These are phyloP conservation scores for Chelmon rostratus DNA, from an alignment of 2,797 vertebrate species.

Conservation along the genomic window DNA sequence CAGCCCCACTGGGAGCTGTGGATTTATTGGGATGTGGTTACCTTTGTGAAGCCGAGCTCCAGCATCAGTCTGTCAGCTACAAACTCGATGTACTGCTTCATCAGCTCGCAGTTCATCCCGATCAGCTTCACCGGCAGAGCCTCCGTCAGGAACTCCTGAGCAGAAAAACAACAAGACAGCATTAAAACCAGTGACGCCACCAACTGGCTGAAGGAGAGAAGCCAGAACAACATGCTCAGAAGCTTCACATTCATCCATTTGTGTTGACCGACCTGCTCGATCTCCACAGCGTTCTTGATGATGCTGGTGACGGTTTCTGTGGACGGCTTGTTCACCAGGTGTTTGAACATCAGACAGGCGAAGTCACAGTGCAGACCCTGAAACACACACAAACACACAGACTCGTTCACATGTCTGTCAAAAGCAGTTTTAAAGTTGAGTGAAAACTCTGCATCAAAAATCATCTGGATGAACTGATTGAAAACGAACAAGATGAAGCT, in stretches of 20 bases:
- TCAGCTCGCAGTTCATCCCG: conserved; percentile 96
- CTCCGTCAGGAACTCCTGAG: conserved; percentile 94
- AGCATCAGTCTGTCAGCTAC: conserved; percentile 95
- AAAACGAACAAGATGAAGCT: no score
- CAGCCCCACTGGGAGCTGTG: no score
- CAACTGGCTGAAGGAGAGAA: rapidly evolving
- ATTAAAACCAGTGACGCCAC: background rate
- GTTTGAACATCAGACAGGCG: conserved; percentile 98
- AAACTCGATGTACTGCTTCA: conserved; percentile 97
- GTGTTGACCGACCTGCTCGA: conserved; percentile 91
- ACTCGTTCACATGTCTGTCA: no score
- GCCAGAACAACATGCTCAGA: background rate
- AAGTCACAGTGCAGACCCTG: conserved; percentile 98
- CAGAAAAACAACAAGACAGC: background rate
- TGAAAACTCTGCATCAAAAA: no score
- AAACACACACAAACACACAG: background rate
- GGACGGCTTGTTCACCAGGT: conserved; percentile 91
- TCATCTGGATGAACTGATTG: no score
- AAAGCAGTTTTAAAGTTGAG: no score
- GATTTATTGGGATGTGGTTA: conserved; percentile 49
- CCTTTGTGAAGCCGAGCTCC: conserved; percentile 96
- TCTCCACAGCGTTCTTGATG: conserved; percentile 90
- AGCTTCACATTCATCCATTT: rapidly evolving
- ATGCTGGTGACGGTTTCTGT: conserved; percentile 87
- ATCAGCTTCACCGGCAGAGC: conserved; percentile 96